Evolutionary conservation across 2,113 vertebrate species (phyloP).

Genomic region (Bubalus kerabau): DNA sequence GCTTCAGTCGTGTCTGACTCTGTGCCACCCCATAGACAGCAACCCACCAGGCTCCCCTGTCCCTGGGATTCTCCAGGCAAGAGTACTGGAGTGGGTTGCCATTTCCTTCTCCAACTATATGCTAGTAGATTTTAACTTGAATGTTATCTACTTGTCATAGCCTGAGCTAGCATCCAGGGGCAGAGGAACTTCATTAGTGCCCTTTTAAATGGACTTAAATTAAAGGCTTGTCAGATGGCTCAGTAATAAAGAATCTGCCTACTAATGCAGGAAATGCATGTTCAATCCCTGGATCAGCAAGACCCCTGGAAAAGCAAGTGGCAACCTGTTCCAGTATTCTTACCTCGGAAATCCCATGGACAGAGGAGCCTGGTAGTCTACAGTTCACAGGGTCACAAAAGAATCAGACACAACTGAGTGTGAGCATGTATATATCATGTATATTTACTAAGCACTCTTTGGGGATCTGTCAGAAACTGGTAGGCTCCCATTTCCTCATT

Average conservation of each 20-base stretch:
- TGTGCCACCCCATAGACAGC: background rate
- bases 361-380: background rate
- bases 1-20: rapidly evolving
- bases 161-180: background rate
- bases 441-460: background rate
- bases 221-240: background rate
- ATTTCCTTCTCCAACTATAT: background rate
- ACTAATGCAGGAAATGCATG: background rate
- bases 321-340: background rate
- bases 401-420: background rate
- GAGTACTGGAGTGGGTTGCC: background rate
- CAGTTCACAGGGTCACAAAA: background rate
- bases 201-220: background rate
- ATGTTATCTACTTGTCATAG: background rate
- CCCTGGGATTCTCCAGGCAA: background rate
- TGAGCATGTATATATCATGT: background rate
- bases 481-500: background rate
- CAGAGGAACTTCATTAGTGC: background rate
- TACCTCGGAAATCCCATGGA: background rate
- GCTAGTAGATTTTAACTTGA: background rate
- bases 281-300: background rate
- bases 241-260: background rate
- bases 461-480: background rate
- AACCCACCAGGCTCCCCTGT: rapidly evolving
- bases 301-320: background rate